phyloP scores from a whole-genome alignment of 2,797 vertebrate genomes.

The Paedocypris micromegethes region DNA sequence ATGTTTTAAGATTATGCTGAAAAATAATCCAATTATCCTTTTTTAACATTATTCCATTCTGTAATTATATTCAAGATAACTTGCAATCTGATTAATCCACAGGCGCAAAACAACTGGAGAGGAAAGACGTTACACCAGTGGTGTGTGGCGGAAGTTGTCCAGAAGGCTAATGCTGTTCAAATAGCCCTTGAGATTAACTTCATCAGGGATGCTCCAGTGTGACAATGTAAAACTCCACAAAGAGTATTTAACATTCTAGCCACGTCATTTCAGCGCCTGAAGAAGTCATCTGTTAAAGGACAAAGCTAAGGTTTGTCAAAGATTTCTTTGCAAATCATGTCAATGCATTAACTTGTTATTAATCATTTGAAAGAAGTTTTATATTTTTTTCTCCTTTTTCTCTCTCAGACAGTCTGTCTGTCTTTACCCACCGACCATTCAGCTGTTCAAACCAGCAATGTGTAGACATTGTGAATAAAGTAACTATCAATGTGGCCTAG shows the following conservation, averaged over 20 bases:
- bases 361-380: conserved; percentile 11
- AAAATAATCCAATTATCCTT: no score
- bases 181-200: conserved; percentile 34
- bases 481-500: no score
- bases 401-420: conserved; percentile 6
- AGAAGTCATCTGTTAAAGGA: conserved; percentile 23
- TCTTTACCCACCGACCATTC: no score
- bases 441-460: no score
- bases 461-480: no score
- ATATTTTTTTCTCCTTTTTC: conserved; percentile 10
- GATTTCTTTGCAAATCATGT: conserved; percentile 22
- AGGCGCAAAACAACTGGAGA: background rate
- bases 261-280: background rate
- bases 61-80: no score
- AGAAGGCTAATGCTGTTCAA: conserved; percentile 25
- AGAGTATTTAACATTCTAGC: conserved; percentile 22
- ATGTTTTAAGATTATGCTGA: no score
- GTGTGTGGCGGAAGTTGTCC: conserved; percentile 15
- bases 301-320: conserved; percentile 13
- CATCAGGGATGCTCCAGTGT: conserved; percentile 27
- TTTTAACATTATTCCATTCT: no score
- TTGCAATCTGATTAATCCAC: no score
- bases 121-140: background rate
- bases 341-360: conserved; percentile 3
- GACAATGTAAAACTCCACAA: conserved; percentile 21